Conservation (phyloP, 2,888 invertebrate genomes). For the Catocala nupta region DNA sequence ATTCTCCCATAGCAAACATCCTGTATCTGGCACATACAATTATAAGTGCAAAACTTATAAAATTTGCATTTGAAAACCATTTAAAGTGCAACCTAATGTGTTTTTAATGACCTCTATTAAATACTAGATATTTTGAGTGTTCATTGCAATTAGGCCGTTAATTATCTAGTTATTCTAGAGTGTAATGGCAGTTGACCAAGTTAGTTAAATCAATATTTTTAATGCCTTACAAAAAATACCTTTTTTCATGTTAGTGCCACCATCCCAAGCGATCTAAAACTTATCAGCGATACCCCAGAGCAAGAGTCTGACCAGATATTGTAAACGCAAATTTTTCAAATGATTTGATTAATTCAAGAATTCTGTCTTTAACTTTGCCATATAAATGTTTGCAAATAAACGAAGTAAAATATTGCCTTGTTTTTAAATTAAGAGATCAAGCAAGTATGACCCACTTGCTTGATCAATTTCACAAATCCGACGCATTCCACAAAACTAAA, state of each 20-base stretch:
- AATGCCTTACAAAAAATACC: no score
- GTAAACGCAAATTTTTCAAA: slow-evolving; percentile 25
- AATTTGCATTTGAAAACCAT: slow-evolving; percentile 70
- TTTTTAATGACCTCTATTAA: slow-evolving; percentile 62
- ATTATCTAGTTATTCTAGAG: no score
- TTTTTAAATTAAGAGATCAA: slow-evolving; percentile 44
- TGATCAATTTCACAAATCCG: slow-evolving; percentile 35
- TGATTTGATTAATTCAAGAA: slow-evolving; percentile 34
- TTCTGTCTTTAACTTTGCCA: slow-evolving; percentile 33
- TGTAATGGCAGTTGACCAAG: no score
- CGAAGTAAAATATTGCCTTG: slow-evolving; percentile 16
- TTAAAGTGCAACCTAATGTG: slow-evolving; percentile 60
- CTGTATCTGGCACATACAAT: slow-evolving; percentile 29
- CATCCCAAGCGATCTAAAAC: no score
- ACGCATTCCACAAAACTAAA: slow-evolving; percentile 40
- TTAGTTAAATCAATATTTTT: no score
- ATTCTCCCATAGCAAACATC: not conserved
- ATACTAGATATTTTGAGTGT: slow-evolving; percentile 2
- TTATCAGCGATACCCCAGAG: slow-evolving; percentile 28
- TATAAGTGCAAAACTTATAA: slow-evolving; percentile 61
- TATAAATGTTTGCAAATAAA: slow-evolving; percentile 37
- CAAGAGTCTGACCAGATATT: slow-evolving; percentile 35
- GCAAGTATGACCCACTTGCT: not conserved
- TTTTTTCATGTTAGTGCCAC: no score
- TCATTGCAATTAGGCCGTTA: not conserved